These are phyloP conservation scores for Tromatobia lineatoria DNA, from an alignment of 2,888 invertebrate genomes.

Conservation along the genomic window DNA sequence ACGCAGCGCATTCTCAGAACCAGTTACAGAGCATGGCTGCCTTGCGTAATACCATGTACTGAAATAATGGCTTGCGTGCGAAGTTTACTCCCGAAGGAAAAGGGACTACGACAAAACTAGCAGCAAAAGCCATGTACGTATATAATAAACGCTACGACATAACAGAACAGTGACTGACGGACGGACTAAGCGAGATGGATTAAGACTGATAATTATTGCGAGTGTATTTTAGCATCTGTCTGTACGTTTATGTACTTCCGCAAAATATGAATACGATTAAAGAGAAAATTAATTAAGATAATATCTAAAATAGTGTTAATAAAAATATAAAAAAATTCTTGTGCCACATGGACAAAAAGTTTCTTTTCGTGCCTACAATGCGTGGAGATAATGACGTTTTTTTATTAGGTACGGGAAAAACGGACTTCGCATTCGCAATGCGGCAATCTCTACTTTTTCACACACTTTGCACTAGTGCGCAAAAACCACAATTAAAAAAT, in stretches of 20 bases:
- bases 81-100: conserved; percentile 26
- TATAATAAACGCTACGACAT: conserved; percentile 19
- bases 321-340: too few species aligned
- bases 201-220: conserved; percentile 40
- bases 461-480: too few species aligned
- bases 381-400: too few species aligned
- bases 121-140: not conserved
- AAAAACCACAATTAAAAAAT: too few species aligned
- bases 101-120: conserved; percentile 9
- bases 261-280: not conserved
- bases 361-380: too few species aligned
- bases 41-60: conserved; percentile 22
- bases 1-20: conserved; percentile 40
- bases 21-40: conserved; percentile 15
- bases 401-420: too few species aligned
- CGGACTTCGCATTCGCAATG: too few species aligned
- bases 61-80: conserved; percentile 29
- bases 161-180: conserved; percentile 4
- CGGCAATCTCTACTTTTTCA: too few species aligned
- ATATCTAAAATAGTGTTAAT: too few species aligned
- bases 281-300: not conserved
- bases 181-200: conserved; percentile 3
- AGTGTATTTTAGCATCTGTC: not conserved
- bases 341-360: too few species aligned
- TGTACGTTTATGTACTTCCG: not conserved